Conservation (phyloP, 2,888 invertebrate genomes). For the Stenurella melanura region DNA sequence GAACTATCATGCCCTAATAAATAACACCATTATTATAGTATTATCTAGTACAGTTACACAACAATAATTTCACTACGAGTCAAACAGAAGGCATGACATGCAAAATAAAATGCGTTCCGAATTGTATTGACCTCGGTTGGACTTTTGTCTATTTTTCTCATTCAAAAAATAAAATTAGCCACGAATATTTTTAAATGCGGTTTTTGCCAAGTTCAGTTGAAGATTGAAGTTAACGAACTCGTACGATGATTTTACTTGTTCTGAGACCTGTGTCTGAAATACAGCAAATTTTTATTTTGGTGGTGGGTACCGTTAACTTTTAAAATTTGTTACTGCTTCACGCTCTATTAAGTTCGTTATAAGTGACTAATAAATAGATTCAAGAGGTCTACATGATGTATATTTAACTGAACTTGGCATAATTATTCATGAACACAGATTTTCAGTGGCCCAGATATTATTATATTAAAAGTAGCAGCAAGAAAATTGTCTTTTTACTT, state of each 20-base stretch:
- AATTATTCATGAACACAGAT: neutral
- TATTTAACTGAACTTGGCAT: neutral
- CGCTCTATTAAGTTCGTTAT: slow-evolving; percentile 17
- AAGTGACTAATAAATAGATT: neutral
- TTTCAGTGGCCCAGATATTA: neutral
- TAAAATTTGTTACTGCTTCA: slow-evolving; percentile 15
- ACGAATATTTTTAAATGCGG: slow-evolving; percentile 20
- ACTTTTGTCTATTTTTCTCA: neutral
- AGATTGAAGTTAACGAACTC: slow-evolving; percentile 24
- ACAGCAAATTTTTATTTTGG: neutral
- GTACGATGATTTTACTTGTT: slow-evolving; percentile 5
- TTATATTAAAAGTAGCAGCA: no score
- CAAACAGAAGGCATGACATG: neutral
- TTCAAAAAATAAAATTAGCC: slow-evolving; percentile 5
- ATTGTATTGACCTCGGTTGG: slow-evolving; percentile 3
- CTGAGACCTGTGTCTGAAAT: neutral
- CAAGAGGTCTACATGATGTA: neutral
- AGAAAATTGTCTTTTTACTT: no score
- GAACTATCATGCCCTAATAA: neutral
- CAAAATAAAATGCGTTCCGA: neutral
- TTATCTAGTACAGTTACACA: neutral
- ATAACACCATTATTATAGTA: neutral
- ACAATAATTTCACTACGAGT: neutral
- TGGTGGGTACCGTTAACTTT: slow-evolving; percentile 2
- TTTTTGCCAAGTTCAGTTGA: slow-evolving; percentile 27